Base-by-base conservation (phyloP, 2,113 vertebrate genomes). In the Acrocephalus arundinaceus region DNA sequence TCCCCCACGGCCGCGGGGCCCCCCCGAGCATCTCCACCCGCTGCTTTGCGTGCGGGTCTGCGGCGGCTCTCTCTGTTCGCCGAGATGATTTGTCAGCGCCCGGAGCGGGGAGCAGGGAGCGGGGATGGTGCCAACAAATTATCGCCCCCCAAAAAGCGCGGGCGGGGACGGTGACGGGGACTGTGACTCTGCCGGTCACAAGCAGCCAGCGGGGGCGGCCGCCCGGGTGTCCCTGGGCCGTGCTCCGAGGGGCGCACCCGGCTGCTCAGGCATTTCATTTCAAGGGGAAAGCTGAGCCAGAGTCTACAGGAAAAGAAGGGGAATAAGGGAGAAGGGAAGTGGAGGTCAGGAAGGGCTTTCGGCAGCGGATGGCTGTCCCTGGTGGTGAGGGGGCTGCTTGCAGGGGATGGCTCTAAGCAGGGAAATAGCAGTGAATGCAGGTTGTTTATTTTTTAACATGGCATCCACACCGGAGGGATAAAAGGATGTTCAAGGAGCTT, bases 391-490 rank as follows among this genome's bases (percentile, higher is more conserved):
- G 45, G 54, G 33, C 70, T 76, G 74, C 67, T 63, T 6, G 57
- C 45, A 4, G 66, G 2, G 43, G 55, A 9, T n/a, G 58, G 62
- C 77, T 92, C 54, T 4, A 3, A 90, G 80, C 85, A 35, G 70
- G 54, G 61, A 79, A 72, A 35, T 10, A 46, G 65, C 84, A 18
- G 4, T 8, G 45, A 73, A n/a, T 5, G 33, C 41, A 59, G 25
- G n/a, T 46, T 81, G 59, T 83, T 87, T 90, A 11, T 79, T 63
- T 71, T 95, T 87, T 83, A 95, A 89, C 74, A 82, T 81, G 95
- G 90, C 91, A 95, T 63, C 93, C 68, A 13, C 78, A 22, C 9
- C 15, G 1, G 87, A 57, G 77, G 62, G 55, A 75, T 78, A 33
- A 39, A 71, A 82, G 59, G 65, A 65, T 1, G 18, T 1, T 37